These are phyloP conservation scores for Netelia melanura DNA, from an alignment of 2,888 invertebrate species.

Conservation along the genomic window DNA sequence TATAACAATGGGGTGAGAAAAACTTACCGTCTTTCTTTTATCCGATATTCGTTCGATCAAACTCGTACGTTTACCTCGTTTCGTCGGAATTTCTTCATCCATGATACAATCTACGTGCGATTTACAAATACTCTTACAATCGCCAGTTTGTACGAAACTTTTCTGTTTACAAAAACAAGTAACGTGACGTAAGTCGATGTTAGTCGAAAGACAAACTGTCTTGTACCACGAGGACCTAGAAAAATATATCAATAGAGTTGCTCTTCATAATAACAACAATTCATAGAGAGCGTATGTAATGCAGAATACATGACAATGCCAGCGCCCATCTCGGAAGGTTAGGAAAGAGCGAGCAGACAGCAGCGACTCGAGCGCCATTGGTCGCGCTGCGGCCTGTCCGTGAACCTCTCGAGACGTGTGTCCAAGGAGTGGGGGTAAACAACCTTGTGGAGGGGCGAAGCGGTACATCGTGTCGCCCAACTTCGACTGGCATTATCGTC, in stretches of 20 bases:
- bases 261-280: neutral
- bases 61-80: constrained; percentile 73
- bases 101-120: constrained; percentile 29
- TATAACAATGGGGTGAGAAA: neutral
- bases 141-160: neutral
- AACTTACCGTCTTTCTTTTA: constrained; percentile 74
- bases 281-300: neutral
- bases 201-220: neutral
- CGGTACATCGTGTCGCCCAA: constrained; percentile 53
- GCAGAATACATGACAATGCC: no score
- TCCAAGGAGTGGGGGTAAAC: neutral
- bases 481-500: constrained; percentile 63
- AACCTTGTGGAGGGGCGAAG: neutral
- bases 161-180: neutral
- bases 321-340: no score
- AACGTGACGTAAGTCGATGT: neutral
- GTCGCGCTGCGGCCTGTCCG: neutral
- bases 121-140: neutral
- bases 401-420: neutral
- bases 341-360: no score
- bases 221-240: no score
- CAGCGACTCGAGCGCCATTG: no score
- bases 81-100: constrained; percentile 56
- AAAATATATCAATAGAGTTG: no score
- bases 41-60: constrained; percentile 72